These are phyloP conservation scores for Hypotaenidia okinawae DNA, from an alignment of 2,797 vertebrate genomes.

Conservation along the genomic window DNA sequence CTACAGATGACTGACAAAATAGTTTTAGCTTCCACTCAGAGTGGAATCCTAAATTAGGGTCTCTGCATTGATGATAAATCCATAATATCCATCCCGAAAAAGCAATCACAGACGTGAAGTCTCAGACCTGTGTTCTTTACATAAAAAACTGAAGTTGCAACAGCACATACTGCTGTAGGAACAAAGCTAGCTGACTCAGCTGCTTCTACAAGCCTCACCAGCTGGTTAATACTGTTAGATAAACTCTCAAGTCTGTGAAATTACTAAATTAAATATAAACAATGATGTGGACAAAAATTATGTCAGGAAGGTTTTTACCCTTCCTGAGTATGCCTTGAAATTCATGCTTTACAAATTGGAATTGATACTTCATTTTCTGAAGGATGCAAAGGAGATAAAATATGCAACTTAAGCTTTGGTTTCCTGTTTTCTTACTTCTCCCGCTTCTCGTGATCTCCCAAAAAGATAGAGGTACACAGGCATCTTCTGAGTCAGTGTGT, in stretches of 20 bases:
- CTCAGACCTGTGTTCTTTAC: neutral
- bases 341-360: neutral
- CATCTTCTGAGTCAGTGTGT: neutral
- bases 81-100: neutral
- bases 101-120: neutral
- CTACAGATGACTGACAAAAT: neutral
- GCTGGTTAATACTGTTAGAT: neutral
- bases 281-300: neutral
- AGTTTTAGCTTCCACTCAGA: neutral
- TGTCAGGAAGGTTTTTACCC: neutral
- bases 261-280: neutral
- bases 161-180: neutral
- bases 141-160: neutral
- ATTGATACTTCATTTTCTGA: neutral
- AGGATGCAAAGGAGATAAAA: neutral
- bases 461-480: neutral
- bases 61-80: neutral
- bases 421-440: neutral
- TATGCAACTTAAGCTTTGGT: neutral
- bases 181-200: neutral
- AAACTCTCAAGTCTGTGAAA: neutral
- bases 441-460: neutral
- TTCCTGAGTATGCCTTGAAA: neutral
- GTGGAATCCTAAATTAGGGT: neutral
- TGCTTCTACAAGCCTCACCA: neutral